Evolutionary conservation across 2,888 invertebrate species (phyloP).

Genomic region (Neoitamus cyanurus): DNA sequence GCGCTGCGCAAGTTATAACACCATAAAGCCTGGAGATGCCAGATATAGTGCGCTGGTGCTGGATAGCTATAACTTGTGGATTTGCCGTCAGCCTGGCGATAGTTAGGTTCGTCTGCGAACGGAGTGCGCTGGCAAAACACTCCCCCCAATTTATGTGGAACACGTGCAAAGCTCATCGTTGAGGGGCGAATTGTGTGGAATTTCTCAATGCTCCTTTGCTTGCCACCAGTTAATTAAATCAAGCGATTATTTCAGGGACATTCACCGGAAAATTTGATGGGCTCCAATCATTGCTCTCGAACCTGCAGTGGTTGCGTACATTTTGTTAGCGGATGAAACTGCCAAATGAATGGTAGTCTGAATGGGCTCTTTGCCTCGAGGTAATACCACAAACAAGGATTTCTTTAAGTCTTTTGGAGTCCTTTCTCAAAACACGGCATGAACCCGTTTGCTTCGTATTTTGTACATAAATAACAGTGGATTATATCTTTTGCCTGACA

Average conservation of each 20-base stretch:
- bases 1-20: not conserved
- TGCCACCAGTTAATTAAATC: not conserved
- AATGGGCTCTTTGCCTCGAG: not conserved
- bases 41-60: not conserved
- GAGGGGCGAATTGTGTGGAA: not conserved
- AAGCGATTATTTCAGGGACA: not conserved
- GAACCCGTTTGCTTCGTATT: no score
- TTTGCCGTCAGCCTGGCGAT: not conserved
- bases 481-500: no score
- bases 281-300: not conserved
- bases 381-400: no score
- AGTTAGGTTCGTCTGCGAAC: not conserved
- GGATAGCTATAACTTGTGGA: not conserved
- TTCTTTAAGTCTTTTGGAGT: no score
- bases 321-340: no score
- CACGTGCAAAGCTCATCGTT: not conserved
- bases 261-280: not conserved
- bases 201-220: not conserved
- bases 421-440: no score
- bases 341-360: not conserved
- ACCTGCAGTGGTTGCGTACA: not conserved
- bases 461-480: no score
- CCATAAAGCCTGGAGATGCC: not conserved
- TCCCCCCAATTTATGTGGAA: not conserved
- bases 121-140: not conserved